A percentile compares a stretch with the other conserved stretches of the same genome.
phyloP scores from a whole-genome alignment of 2,888 invertebrate species.

The Eilema sororculum region DNA sequence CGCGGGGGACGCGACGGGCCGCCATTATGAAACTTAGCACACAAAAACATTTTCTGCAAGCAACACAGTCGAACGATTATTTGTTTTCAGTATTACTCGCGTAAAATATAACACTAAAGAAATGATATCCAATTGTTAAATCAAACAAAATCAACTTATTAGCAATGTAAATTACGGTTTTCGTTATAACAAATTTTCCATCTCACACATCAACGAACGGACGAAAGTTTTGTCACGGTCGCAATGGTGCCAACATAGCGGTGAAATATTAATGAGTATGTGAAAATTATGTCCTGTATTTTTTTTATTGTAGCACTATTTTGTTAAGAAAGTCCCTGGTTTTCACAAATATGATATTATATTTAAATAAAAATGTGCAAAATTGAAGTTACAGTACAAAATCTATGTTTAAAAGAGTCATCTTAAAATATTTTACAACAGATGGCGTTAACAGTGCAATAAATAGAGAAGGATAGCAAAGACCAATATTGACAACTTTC shows the following conservation, averaged over 20 bases:
- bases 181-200: slow-evolving; percentile 62
- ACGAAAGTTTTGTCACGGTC: slow-evolving; percentile 78
- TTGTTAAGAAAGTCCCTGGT: neutral
- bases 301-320: neutral
- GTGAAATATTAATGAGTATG: slow-evolving; percentile 29
- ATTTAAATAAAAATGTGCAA: slow-evolving; percentile 8
- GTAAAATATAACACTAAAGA: slow-evolving; percentile 23
- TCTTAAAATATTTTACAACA: slow-evolving; percentile 28
- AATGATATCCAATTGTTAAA: slow-evolving; percentile 34
- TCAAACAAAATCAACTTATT: slow-evolving; percentile 47
- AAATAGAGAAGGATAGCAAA: slow-evolving; percentile 7
- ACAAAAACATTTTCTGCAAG: slow-evolving; percentile 83
- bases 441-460: slow-evolving; percentile 48
- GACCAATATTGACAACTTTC: slow-evolving; percentile 32
- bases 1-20: slow-evolving; percentile 90
- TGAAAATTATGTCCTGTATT: neutral
- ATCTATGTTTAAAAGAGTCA: neutral
- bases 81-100: slow-evolving; percentile 32
- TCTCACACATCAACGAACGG: slow-evolving; percentile 70
- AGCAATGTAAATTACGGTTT: slow-evolving; percentile 41
- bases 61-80: slow-evolving; percentile 43
- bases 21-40: slow-evolving; percentile 88
- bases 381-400: too few species aligned
- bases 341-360: neutral
- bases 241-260: slow-evolving; percentile 61